Evolutionary conservation across 1,140 invertebrate genomes (phyloP).

Genomic region (Ericerus pela): DNA sequence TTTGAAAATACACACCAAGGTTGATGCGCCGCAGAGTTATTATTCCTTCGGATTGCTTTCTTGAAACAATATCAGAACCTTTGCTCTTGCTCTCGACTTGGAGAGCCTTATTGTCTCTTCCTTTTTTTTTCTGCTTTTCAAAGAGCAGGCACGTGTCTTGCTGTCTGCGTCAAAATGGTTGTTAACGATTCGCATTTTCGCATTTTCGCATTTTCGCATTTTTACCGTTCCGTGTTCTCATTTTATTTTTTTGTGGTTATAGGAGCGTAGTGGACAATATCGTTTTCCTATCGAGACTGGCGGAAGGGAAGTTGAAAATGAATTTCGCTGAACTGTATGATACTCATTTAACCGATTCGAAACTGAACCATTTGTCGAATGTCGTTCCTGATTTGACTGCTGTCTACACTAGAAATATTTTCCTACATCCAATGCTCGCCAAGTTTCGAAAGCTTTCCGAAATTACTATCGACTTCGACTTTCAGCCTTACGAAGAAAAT

Average conservation of each 20-base stretch:
- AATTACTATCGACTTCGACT: constrained; percentile 7
- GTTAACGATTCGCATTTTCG: not conserved
- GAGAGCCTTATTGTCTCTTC: too few relatives aligned
- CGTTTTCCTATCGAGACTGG: not conserved
- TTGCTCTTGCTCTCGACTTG: too few relatives aligned
- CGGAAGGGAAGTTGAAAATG: not conserved
- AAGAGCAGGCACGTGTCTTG: too few relatives aligned
- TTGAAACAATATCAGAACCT: too few relatives aligned
- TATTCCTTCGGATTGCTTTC: too few relatives aligned
- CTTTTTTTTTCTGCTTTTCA: too few relatives aligned
- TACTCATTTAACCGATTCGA: constrained; percentile 6
- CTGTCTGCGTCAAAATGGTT: too few relatives aligned
- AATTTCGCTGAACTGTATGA: constrained; percentile 10
- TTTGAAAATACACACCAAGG: too few relatives aligned
- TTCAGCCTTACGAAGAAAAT: constrained; percentile 5
- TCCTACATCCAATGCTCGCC: not conserved
- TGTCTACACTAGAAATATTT: not conserved
- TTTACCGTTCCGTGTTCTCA: not conserved
- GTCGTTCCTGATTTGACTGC: constrained; percentile 4
- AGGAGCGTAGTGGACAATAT: constrained; percentile 13
- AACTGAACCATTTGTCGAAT: not conserved
- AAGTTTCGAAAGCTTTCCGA: not conserved
- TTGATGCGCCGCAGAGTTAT: too few relatives aligned
- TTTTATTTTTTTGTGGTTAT: not conserved
- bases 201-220: not conserved